These are phyloP conservation scores for Monochamus saltuarius DNA, from an alignment of 1,140 invertebrate genomes.

Conservation along the genomic window DNA sequence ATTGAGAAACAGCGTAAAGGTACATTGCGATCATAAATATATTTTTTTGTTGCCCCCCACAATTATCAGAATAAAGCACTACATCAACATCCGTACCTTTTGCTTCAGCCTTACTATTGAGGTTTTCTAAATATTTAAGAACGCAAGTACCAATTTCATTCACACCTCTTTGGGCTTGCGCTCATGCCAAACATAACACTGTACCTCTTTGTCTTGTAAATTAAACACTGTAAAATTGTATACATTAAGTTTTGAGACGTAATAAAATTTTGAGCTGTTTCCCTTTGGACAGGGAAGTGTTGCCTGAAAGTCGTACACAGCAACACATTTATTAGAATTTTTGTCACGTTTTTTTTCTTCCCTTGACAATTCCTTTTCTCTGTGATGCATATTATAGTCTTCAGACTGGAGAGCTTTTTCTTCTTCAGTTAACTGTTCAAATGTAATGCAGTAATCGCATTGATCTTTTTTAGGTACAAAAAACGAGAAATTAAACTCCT, in stretches of 20 bases:
- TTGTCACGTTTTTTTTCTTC: conserved; percentile 18
- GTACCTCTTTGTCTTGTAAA: conserved; percentile 35
- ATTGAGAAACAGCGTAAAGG: conserved; percentile 6
- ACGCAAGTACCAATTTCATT: conserved; percentile 50
- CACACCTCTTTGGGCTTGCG: conserved; percentile 47
- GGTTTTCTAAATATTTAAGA: conserved; percentile 28
- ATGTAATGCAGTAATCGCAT: too few relatives aligned
- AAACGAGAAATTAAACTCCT: conserved; percentile 15
- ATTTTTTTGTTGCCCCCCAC: conserved; percentile 8
- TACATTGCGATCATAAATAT: conserved; percentile 13
- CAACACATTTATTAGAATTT: not conserved
- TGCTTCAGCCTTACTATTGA: too few relatives aligned
- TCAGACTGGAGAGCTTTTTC: conserved; percentile 1
- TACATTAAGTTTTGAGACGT: conserved; percentile 49
- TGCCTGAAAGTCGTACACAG: conserved; percentile 8
- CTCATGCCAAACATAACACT: conserved; percentile 53
- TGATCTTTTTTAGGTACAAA: not conserved
- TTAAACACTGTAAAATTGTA: conserved; percentile 52
- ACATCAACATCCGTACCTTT: not conserved
- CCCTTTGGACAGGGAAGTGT: too few relatives aligned
- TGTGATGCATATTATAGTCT: conserved; percentile 4
- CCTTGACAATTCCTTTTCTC: conserved; percentile 4
- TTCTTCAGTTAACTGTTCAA: conserved; percentile 3
- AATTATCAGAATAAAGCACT: conserved; percentile 2
- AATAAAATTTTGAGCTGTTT: conserved; percentile 48